Percentiles rank a stretch among this genome's conserved stretches.
Conservation (phyloP, 2,888 invertebrate genomes). For the Diaperis boleti region DNA sequence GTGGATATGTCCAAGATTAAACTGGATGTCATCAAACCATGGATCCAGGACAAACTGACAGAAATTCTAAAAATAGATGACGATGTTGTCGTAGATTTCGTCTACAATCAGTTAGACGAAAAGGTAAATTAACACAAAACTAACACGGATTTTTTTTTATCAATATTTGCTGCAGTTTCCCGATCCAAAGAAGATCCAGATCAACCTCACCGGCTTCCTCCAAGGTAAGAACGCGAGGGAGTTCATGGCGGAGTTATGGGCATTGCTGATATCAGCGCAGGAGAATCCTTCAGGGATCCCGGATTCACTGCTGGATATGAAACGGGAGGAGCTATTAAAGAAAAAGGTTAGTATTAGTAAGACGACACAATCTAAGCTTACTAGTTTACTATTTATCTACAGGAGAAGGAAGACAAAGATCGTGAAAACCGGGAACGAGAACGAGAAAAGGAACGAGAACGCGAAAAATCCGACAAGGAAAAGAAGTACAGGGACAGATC, state of each 20-base stretch:
- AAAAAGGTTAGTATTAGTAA: slow-evolving; percentile 73
- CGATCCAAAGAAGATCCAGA: slow-evolving; percentile 99
- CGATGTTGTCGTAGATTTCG: slow-evolving; percentile 98
- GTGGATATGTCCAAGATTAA: slow-evolving; percentile 99
- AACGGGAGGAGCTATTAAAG: slow-evolving; percentile 95
- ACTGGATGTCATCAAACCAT: slow-evolving; percentile 96
- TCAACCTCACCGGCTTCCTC: slow-evolving; percentile 98
- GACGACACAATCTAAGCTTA: neutral
- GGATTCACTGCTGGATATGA: slow-evolving; percentile 92
- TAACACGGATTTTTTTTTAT: neutral
- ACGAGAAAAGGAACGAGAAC: slow-evolving; percentile 65
- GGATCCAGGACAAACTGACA: slow-evolving; percentile 97
- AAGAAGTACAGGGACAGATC: slow-evolving; percentile 67
- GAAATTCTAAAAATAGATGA: slow-evolving; percentile 98
- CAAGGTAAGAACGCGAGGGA: slow-evolving; percentile 97
- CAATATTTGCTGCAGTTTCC: slow-evolving; percentile 77
- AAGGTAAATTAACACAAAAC: slow-evolving; percentile 72
- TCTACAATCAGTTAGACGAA: slow-evolving; percentile 97
- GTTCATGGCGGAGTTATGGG: slow-evolving; percentile 99
- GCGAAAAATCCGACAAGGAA: slow-evolving; percentile 63
- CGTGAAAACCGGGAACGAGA: slow-evolving; percentile 65
- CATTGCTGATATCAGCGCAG: slow-evolving; percentile 93
- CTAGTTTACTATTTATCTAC: neutral
- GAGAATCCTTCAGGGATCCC: slow-evolving; percentile 97
- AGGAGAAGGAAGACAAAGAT: slow-evolving; percentile 84